Evolutionary conservation across 2,797 vertebrate species (phyloP).

Genomic region (Enteromius trimaculatus): DNA sequence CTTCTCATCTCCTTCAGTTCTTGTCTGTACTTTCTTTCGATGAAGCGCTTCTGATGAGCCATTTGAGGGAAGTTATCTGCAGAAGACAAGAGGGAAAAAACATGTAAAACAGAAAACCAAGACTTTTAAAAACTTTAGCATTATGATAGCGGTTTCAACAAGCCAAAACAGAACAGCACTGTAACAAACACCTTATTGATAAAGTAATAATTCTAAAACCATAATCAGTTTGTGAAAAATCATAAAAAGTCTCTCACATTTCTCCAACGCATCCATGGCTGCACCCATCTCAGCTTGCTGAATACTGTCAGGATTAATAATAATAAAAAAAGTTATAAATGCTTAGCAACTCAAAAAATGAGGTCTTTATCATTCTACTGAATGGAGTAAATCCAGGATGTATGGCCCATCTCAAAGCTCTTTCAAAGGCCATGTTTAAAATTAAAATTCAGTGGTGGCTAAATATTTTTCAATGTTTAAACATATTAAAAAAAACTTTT

Average conservation of each 20-base stretch:
- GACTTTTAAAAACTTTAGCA: neutral
- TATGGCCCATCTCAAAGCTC: neutral
- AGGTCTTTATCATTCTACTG: neutral
- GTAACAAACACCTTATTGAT: constrained; percentile 9
- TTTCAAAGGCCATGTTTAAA: neutral
- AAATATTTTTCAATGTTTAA: no score
- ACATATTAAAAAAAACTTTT: no score
- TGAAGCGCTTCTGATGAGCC: constrained; percentile 99
- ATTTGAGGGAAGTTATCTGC: constrained; percentile 99
- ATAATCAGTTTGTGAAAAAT: neutral
- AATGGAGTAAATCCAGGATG: neutral
- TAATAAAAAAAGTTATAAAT: neutral
- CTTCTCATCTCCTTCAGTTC: constrained; percentile 99
- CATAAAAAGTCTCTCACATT: constrained; percentile 89
- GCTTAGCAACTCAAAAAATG: neutral
- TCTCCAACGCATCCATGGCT: constrained; percentile 96
- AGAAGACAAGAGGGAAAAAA: constrained; percentile 38
- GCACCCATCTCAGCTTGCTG: constrained; percentile 99
- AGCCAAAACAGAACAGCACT: neutral
- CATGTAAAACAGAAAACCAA: neutral
- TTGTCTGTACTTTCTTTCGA: constrained; percentile 98
- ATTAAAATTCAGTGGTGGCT: no score
- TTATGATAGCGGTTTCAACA: neutral
- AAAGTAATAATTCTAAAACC: neutral
- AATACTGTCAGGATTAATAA: constrained; percentile 79